These are phyloP conservation scores for Rutpela maculata DNA, from an alignment of 2,888 invertebrate genomes.

Conservation along the genomic window DNA sequence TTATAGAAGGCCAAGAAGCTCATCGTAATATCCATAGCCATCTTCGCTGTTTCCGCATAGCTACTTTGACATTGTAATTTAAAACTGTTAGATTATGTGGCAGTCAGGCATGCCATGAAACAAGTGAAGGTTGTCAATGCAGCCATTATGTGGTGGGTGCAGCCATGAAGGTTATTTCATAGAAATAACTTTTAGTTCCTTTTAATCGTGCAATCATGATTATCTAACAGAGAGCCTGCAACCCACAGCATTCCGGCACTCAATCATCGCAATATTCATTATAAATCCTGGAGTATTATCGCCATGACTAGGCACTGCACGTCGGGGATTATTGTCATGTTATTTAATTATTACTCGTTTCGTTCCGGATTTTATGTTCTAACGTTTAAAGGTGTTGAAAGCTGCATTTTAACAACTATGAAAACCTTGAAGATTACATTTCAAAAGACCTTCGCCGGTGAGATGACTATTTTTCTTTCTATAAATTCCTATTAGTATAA, in stretches of 20 bases:
- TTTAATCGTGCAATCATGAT: constrained; percentile 41
- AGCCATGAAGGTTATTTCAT: constrained; percentile 54
- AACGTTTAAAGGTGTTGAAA: constrained; percentile 17
- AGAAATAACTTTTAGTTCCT: constrained; percentile 43
- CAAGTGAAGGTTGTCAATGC: constrained; percentile 54
- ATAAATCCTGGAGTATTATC: constrained; percentile 1
- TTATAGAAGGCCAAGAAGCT: constrained; percentile 28
- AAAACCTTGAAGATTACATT: constrained; percentile 34
- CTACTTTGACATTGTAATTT: constrained; percentile 46
- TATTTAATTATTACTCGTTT: constrained; percentile 13
- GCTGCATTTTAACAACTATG: constrained; percentile 18
- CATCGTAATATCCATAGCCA: constrained; percentile 29
- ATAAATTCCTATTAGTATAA: constrained; percentile 33
- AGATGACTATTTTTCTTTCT: constrained; percentile 21
- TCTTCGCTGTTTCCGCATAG: constrained; percentile 45
- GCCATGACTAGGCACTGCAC: background rate
- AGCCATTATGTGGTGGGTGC: constrained; percentile 53
- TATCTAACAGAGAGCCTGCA: constrained; percentile 37
- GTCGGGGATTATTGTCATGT: background rate
- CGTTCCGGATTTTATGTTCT: constrained; percentile 5
- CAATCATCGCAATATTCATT: constrained; percentile 24
- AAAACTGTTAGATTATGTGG: constrained; percentile 46
- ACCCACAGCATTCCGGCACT: constrained; percentile 37
- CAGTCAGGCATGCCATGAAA: constrained; percentile 35
- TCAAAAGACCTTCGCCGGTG: constrained; percentile 28